Conservation (phyloP, 2,113 vertebrate species). For the Chlorodrepanis virens region DNA sequence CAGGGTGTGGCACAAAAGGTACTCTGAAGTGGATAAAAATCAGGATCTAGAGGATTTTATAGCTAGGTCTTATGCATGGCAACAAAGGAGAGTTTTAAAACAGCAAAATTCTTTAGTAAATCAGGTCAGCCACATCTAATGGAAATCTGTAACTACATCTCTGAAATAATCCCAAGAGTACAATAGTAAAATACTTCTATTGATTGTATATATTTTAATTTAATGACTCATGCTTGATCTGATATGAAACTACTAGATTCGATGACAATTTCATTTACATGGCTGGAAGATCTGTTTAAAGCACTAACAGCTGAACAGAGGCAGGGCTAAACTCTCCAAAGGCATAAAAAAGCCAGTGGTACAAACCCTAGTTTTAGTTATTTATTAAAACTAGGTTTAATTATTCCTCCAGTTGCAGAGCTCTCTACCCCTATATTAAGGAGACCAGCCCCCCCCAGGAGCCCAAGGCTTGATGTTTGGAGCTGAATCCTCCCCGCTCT, state of each 20-base stretch:
- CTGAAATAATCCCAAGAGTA: not conserved
- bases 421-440: not conserved
- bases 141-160: not conserved
- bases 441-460: not conserved
- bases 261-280: not conserved
- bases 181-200: not conserved
- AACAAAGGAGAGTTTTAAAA: not conserved
- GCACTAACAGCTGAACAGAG: not conserved
- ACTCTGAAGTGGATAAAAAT: not conserved
- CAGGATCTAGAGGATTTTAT: not conserved
- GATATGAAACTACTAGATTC: conserved; percentile 9
- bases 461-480: not conserved
- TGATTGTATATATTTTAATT: not conserved
- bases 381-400: not conserved
- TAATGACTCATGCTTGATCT: not conserved
- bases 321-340: not conserved
- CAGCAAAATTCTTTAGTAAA: not conserved
- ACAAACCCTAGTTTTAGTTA: not conserved
- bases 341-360: not conserved
- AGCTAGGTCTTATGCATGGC: not conserved
- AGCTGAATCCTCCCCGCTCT: not conserved
- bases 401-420: not conserved
- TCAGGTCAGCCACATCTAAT: not conserved
- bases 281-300: not conserved
- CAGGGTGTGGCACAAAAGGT: not conserved